Evolutionary conservation across 2,113 vertebrate genomes (phyloP).

Genomic region (Pyrgilauda ruficollis): DNA sequence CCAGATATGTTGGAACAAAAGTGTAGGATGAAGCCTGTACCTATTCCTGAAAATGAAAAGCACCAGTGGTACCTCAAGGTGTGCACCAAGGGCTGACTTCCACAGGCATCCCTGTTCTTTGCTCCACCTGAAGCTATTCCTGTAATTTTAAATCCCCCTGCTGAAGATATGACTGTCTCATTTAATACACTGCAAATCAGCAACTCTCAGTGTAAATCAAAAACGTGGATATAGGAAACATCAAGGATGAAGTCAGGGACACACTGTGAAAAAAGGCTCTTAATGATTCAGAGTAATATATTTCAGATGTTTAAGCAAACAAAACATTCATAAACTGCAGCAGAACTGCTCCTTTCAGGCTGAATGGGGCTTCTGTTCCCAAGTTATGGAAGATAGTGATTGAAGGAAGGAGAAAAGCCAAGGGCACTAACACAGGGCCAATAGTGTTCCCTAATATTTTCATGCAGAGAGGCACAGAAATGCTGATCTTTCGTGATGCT

Average conservation of each 20-base stretch:
- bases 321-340: background rate
- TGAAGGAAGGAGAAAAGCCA: constrained; percentile 15
- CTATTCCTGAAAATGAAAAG: background rate
- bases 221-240: background rate
- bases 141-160: background rate
- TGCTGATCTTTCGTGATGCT: background rate
- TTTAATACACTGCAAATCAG: background rate
- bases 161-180: background rate
- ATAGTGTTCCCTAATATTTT: background rate
- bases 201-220: background rate
- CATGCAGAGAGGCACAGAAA: background rate
- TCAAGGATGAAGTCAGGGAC: constrained; percentile 45
- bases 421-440: background rate
- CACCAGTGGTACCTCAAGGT: background rate
- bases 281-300: constrained; percentile 14
- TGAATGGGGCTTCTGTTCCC: background rate
- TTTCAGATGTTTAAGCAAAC: constrained; percentile 42
- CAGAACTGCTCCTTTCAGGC: background rate
- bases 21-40: background rate
- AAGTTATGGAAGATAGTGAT: background rate
- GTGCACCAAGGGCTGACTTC: background rate
- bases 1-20: background rate
- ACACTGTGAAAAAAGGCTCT: background rate
- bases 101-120: background rate
- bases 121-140: background rate